phyloP scores from a whole-genome alignment of 37 sponge, comb jelly and placozoan species.

The Tethya wilhelma region DNA sequence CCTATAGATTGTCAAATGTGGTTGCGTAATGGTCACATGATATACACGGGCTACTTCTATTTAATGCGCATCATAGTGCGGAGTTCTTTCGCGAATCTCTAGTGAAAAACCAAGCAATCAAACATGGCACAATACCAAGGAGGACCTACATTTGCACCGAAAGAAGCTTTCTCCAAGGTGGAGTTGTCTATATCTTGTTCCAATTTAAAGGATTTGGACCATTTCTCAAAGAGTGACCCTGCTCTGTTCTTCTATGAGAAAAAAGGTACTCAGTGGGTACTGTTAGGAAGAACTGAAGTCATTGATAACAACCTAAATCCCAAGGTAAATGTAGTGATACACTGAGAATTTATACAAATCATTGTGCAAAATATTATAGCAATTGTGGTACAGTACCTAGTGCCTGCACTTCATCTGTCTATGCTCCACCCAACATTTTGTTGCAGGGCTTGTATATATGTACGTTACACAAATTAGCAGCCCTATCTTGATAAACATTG shows the following conservation, averaged over 20 bases:
- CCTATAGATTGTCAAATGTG: too few relatives aligned
- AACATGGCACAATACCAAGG: too few relatives aligned
- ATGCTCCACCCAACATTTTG: too few relatives aligned
- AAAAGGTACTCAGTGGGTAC: constrained; percentile 41
- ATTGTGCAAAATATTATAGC: neutral
- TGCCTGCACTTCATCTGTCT: too few relatives aligned
- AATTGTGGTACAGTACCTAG: neutral
- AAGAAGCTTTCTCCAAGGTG: constrained; percentile 60
- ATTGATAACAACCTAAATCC: constrained; percentile 89
- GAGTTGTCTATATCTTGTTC: constrained; percentile 83
- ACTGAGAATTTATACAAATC: neutral
- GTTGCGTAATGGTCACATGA: too few relatives aligned
- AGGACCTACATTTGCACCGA: constrained; percentile 11
- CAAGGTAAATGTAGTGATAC: too few relatives aligned
- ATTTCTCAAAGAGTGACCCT: constrained; percentile 94
- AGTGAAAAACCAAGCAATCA: neutral
- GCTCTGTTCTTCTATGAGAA: constrained; percentile 68
- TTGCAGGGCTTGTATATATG: too few relatives aligned
- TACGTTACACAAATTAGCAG: neutral
- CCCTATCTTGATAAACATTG: neutral
- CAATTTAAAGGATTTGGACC: constrained; percentile 76
- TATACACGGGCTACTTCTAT: too few relatives aligned
- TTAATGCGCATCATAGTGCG: too few relatives aligned
- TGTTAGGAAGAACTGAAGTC: constrained; percentile 81
- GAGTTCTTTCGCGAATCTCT: too few relatives aligned